Conservation (phyloP, 2,888 invertebrate species). For the Ormyrus nitidulus region DNA sequence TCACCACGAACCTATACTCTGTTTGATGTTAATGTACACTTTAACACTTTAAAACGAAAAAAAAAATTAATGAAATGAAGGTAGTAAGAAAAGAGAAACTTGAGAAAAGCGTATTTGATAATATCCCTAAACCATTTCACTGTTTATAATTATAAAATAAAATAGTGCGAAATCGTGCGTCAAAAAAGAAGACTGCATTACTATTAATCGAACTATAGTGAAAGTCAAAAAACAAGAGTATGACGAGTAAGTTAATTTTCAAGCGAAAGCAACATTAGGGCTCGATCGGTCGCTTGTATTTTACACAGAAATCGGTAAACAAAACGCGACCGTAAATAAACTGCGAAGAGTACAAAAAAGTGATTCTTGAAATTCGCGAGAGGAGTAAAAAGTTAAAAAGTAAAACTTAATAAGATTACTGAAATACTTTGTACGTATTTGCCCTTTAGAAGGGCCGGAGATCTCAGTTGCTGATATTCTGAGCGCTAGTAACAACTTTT, state of each 20-base stretch:
- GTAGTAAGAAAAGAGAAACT: slow-evolving; percentile 42
- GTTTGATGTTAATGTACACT: slow-evolving; percentile 48
- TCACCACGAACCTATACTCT: slow-evolving; percentile 37
- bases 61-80: slow-evolving; percentile 39
- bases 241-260: slow-evolving; percentile 49
- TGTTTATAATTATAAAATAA: slow-evolving; percentile 48
- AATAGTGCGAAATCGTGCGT: slow-evolving; percentile 46
- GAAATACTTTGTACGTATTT: slow-evolving; percentile 52
- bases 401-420: slow-evolving; percentile 34
- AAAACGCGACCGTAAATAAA: slow-evolving; percentile 47
- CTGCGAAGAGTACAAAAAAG: slow-evolving; percentile 57
- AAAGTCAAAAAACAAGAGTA: slow-evolving; percentile 46
- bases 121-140: slow-evolving; percentile 41
- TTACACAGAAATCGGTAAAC: slow-evolving; percentile 36
- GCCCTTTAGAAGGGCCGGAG: slow-evolving; percentile 52
- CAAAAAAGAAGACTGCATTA: slow-evolving; percentile 54
- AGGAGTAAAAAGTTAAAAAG: slow-evolving; percentile 43
- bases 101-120: slow-evolving; percentile 51
- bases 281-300: slow-evolving; percentile 43
- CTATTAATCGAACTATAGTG: slow-evolving; percentile 54
- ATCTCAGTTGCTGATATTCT: slow-evolving; percentile 54
- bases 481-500: slow-evolving; percentile 48
- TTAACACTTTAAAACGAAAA: slow-evolving; percentile 26
- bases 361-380: slow-evolving; percentile 49
- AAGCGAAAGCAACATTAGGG: slow-evolving; percentile 46